Evolutionary conservation across 2,888 invertebrate species (phyloP), one percentile per base, ranked within the genome.

Genomic region (Venustoraphidia nigricollis): DNA sequence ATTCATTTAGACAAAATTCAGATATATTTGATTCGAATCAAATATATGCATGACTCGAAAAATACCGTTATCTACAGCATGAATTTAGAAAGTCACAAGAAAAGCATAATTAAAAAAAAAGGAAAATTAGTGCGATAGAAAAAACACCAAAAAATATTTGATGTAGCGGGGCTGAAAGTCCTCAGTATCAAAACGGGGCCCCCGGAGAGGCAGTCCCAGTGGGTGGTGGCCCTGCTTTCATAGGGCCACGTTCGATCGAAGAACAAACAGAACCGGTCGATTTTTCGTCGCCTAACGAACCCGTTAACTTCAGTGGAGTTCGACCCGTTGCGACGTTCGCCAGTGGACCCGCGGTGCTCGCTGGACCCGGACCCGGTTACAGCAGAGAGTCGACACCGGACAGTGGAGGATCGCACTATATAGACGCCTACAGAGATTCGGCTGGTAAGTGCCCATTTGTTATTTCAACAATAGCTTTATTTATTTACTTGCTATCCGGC

Each of bases 381-480:
- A 89, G 88, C 68, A 78, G 89, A 59, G 89, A 90, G 69, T 89
- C 89, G 53, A 89, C 89, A 46, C 89, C 89, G 4, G 89, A 90
- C 66, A 88, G 87, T 61, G 88, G 88, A 45, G 88, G 87, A 51
- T 88, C 88, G 48, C 89, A 89, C 70, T 90, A 89, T 65, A 79
- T 89, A 68, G 89, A 90, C 66, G 83, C 85, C 53, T 90, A 89
- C 66, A 73, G 89, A 62, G 89, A 89, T 66, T 80, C 87, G 36
- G 83, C 85, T 60, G 88, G 89, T 89, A 66, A 75, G 75, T 65
- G 35, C 10, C 39, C 17, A 11, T 34, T 27, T 38, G 14, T 27
- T 39, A 34, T 27, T n/a, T 17, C 17, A 17, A 17, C 17, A 4
- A 17, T 17, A 17, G 17, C 17, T 17, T 17, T 4, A 17, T n/a